Percentiles rank a stretch among this genome's conserved stretches.
These are phyloP conservation scores for Caenorhabditis parvicauda DNA, from an alignment of 2,888 invertebrate species.

Conservation along the genomic window DNA sequence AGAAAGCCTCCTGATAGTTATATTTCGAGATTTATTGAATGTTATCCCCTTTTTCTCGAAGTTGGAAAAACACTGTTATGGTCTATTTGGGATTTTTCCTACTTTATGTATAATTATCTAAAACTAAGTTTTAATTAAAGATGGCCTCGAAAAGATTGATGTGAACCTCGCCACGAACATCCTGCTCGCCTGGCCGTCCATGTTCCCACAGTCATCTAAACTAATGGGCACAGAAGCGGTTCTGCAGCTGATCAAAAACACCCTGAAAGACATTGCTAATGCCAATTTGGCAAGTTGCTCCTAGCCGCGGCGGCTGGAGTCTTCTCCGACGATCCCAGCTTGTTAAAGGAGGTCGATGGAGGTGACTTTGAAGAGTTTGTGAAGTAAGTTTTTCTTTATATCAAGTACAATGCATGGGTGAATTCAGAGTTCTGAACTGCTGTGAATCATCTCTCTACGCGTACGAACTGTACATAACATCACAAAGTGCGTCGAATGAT, in stretches of 20 bases:
- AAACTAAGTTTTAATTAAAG: too few species aligned
- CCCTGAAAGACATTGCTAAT: background rate
- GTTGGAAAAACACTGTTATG: too few species aligned
- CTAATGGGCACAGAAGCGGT: constrained; percentile 23
- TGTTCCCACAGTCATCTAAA: constrained; percentile 19
- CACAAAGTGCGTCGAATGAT: constrained; percentile 14
- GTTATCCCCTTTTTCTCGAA: too few species aligned
- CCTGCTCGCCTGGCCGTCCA: constrained; percentile 36
- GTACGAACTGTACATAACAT: constrained; percentile 18
- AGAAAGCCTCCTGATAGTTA: too few species aligned
- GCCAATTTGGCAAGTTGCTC: constrained; percentile 14
- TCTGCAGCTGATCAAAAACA: constrained; percentile 3
- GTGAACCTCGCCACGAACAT: too few species aligned
- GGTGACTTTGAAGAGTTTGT: constrained; percentile 16
- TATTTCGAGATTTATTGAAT: too few species aligned
- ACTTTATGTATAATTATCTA: too few species aligned
- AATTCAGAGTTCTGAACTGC: constrained; percentile 13
- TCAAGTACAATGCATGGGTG: too few species aligned
- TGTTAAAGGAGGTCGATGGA: constrained; percentile 11
- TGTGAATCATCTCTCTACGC: constrained; percentile 25
- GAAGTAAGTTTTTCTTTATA: constrained; percentile 4
- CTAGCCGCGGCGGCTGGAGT: constrained; percentile 13
- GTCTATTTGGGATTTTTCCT: too few species aligned
- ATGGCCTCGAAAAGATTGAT: too few species aligned
- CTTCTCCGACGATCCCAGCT: constrained; percentile 4